A percentile compares a stretch with the other conserved stretches of the same genome.
phyloP scores from a whole-genome alignment of 1,140 invertebrate genomes.

The Ceratoteleas bidentatus region DNA sequence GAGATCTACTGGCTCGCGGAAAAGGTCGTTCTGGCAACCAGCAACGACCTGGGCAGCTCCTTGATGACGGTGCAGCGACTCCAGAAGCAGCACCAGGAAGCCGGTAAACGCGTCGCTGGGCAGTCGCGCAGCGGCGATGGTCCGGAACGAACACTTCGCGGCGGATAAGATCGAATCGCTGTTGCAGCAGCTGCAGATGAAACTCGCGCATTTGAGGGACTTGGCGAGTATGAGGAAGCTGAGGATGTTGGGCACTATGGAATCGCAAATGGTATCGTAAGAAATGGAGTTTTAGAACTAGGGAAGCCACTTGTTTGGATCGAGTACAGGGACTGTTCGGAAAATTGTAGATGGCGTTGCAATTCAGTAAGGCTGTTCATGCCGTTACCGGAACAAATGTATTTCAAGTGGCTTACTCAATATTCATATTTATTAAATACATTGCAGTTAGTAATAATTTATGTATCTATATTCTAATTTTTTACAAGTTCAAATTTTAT shows the following conservation, averaged over 20 bases:
- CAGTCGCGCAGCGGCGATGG: slow-evolving; percentile 88
- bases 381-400: too few species aligned
- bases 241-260: slow-evolving; percentile 89
- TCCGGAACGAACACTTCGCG: slow-evolving; percentile 92
- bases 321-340: too few species aligned
- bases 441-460: too few species aligned
- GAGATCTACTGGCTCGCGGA: slow-evolving; percentile 92
- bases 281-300: too few species aligned
- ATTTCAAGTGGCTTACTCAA: too few species aligned
- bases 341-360: too few species aligned
- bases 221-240: slow-evolving; percentile 86
- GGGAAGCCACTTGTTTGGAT: too few species aligned
- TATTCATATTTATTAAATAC: too few species aligned
- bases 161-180: slow-evolving; percentile 86
- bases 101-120: slow-evolving; percentile 87
- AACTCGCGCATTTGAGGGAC: slow-evolving; percentile 86
- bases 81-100: slow-evolving; percentile 97
- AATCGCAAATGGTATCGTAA: slow-evolving; percentile 91
- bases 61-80: slow-evolving; percentile 96
- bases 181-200: slow-evolving; percentile 85
- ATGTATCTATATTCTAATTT: too few species aligned
- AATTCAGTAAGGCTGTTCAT: too few species aligned
- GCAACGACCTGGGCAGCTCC: slow-evolving; percentile 88
- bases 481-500: too few species aligned
- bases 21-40: slow-evolving; percentile 91